Evolutionary conservation across 2,888 invertebrate species (phyloP), one percentile per base, ranked within the genome.

Genomic region (Platypus cylindrus): DNA sequence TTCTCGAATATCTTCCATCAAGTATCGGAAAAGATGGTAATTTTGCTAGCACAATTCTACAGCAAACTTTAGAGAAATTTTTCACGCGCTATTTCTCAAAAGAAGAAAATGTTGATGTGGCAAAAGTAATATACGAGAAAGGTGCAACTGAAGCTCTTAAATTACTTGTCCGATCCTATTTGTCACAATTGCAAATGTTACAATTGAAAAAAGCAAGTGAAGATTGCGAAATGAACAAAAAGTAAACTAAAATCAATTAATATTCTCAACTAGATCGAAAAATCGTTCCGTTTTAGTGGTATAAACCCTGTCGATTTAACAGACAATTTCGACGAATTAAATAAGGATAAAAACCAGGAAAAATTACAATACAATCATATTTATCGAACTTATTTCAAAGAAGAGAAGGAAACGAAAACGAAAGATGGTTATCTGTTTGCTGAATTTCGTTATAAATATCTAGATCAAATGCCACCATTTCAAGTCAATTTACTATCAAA

Each of bases 1-100:
- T 76, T 48, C 53, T 77, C 36, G 75, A 75, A 40, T 77, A 74
- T 52, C 59, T 78, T 37, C 75, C 77, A 3, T 71, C 73, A n/a
- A 66, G 74, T 46, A 71, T 76, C 18, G 75, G 75, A 2, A 49
- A 67, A 52, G 62, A 67, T 54, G 53, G 66, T 51, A 51, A 65
- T 55, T 53, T 60, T 47, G 54, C 65, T 47, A 41, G 66, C 53
- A 37, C 65, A 45, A 66, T 71, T 1, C 59, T 70, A 27, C 67
- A 68, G 24, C 62, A 61, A 46, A 60, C 66, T 1, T 51, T 71
- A 17, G 69, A 70, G 49, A 56, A 58, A 5, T 69, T 67, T 44
- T 68, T 67, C 32, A 47, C 50, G 30, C 43, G 50, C 16, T 60
- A 59, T 44, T 59, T 59, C 41, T 47, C 52, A 0, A 54, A 54